Evolutionary conservation across 1,140 invertebrate species (phyloP).

Genomic region (Helicoverpa zea): DNA sequence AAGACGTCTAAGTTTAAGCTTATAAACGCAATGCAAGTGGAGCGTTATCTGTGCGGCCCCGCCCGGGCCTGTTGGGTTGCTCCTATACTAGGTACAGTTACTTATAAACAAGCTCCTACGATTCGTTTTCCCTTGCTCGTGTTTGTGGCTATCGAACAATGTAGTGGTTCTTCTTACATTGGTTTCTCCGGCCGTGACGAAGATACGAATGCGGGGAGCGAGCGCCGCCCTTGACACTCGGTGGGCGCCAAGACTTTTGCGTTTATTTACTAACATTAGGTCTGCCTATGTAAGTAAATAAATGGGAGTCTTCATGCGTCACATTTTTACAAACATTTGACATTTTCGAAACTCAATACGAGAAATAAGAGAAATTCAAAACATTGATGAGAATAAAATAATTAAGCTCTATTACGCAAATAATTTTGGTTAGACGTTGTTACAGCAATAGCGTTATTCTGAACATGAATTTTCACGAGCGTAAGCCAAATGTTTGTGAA

Average conservation of each 20-base stretch:
- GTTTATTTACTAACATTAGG: slow-evolving; percentile 57
- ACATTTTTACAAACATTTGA: no score
- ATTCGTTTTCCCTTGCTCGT: slow-evolving; percentile 46
- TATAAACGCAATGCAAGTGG: slow-evolving; percentile 52
- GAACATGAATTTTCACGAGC: neutral
- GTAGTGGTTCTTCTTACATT: slow-evolving; percentile 39
- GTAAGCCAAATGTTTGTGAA: slow-evolving; percentile 18
- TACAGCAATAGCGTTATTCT: neutral
- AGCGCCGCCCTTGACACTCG: slow-evolving; percentile 66
- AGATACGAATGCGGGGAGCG: slow-evolving; percentile 45
- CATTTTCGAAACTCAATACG: no score
- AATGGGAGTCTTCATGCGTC: no score
- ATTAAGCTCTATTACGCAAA: neutral
- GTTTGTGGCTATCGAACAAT: slow-evolving; percentile 30
- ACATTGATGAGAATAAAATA: slow-evolving; percentile 14
- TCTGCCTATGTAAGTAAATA: neutral
- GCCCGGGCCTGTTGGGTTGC: slow-evolving; percentile 50
- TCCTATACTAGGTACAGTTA: slow-evolving; percentile 35
- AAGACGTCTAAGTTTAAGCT: slow-evolving; percentile 55
- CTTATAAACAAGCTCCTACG: slow-evolving; percentile 51
- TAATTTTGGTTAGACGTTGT: neutral
- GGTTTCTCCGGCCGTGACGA: slow-evolving; percentile 41
- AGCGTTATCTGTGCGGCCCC: slow-evolving; percentile 11
- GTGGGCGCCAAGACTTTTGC: slow-evolving; percentile 50
- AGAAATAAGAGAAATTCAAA: neutral